Evolutionary conservation across 2,888 invertebrate species (phyloP).

Genomic region (Cheilosia impressa): DNA sequence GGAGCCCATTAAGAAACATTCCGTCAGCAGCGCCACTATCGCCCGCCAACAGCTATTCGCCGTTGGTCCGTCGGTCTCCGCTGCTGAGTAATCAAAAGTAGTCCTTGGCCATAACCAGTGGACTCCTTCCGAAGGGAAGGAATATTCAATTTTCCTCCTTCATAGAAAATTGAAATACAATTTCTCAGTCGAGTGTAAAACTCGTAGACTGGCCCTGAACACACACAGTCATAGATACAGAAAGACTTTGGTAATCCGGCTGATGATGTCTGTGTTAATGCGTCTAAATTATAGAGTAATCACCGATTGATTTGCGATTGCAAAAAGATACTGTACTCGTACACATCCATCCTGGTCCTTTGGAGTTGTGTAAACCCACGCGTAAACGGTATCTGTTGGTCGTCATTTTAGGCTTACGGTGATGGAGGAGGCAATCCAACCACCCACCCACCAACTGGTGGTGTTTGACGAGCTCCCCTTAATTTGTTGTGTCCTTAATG

Average conservation of each 20-base stretch:
- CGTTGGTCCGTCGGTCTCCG: neutral
- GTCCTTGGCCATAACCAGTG: constrained; percentile 44
- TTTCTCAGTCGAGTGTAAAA: constrained; percentile 33
- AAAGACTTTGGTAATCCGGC: neutral
- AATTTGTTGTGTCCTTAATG: constrained; percentile 22
- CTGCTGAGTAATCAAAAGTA: constrained; percentile 51
- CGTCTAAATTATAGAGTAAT: constrained; percentile 43
- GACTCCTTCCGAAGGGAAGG: constrained; percentile 4
- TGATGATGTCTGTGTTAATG: constrained; percentile 32
- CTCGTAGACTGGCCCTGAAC: constrained; percentile 10
- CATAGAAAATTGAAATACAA: constrained; percentile 47
- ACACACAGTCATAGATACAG: neutral
- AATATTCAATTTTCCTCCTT: constrained; percentile 46
- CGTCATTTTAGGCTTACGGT: too few relatives aligned
- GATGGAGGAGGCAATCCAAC: too few relatives aligned
- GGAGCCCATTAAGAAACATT: constrained; percentile 20
- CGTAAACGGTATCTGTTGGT: too few relatives aligned
- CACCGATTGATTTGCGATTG: constrained; percentile 46
- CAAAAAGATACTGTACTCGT: neutral
- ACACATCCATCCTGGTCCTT: neutral
- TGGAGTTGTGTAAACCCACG: too few relatives aligned
- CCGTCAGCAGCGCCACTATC: constrained; percentile 9
- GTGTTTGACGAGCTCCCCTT: constrained; percentile 25
- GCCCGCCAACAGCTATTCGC: neutral
- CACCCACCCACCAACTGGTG: neutral